Percentiles rank a stretch among this genome's conserved stretches.
These are phyloP conservation scores for Strigamia transsilvanica DNA, from an alignment of 2,888 invertebrate species.

Conservation along the genomic window DNA sequence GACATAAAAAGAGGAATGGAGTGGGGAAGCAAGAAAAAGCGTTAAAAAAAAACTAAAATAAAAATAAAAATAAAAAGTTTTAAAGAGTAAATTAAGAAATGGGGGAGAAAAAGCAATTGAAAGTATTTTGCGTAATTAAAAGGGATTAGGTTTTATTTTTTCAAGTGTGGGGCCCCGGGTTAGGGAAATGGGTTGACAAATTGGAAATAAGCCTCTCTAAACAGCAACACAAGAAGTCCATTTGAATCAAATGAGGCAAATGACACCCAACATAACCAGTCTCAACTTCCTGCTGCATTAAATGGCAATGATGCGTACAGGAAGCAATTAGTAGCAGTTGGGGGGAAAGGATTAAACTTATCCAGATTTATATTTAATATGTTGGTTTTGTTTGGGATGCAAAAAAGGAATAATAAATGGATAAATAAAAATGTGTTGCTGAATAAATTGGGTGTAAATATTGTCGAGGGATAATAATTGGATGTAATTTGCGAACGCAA, in stretches of 20 bases:
- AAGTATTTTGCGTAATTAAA: constrained; percentile 41
- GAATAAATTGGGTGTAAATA: constrained; percentile 42
- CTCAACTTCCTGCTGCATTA: constrained; percentile 44
- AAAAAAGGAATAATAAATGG: background rate
- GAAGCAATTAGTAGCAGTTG: constrained; percentile 47
- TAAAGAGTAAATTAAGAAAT: constrained; percentile 5
- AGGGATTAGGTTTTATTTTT: constrained; percentile 33
- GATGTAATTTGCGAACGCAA: constrained; percentile 12
- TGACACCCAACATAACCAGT: constrained; percentile 44
- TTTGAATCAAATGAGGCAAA: constrained; percentile 47
- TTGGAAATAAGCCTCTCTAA: constrained; percentile 15
- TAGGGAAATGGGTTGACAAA: constrained; percentile 48
- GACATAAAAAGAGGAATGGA: background rate
- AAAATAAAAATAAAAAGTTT: constrained; percentile 1
- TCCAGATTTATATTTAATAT: constrained; percentile 42
- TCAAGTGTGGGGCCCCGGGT: background rate
- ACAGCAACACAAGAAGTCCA: constrained; percentile 45
- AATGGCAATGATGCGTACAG: constrained; percentile 49
- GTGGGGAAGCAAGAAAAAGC: background rate
- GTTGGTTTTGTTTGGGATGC: background rate
- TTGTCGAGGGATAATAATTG: constrained; percentile 42
- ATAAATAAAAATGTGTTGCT: background rate
- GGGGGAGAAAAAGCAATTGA: constrained; percentile 2
- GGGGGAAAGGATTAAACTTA: constrained; percentile 43
- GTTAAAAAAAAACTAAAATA: no score